Evolutionary conservation across 2,888 invertebrate genomes (phyloP), one percentile per base, ranked within the genome.

Genomic region (Choristoneura rosaceana): DNA sequence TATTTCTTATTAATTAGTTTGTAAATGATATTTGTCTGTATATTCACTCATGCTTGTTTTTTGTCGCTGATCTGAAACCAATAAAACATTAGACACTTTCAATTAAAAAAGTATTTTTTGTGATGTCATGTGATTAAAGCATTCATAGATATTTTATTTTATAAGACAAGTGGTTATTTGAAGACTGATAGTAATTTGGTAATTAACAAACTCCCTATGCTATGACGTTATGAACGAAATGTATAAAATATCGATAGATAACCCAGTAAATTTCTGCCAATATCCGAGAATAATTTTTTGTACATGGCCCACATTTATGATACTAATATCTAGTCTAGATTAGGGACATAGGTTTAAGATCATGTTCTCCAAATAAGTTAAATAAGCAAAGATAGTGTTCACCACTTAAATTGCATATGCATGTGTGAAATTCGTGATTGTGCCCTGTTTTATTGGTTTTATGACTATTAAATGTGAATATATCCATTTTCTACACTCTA

Each of bases 1-100:
- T 94, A 94, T 93, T 93, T 93, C 93, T 93, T 94, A 94, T 94
- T 94, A 91, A 93, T 93, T 94, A 94, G 93, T 93, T 94, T 89
- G 91, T 93, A 93, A 93, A 92, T 90, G 89, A 87, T 89, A 86
- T 90, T 90, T 86, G 87, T 89, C 90, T 90, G 89, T 89, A 89
- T 87, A 87, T 90, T 87, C 85, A 86, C 87, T 86, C 84, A 79
- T 85, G 86, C 84, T 84, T 82, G 84, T 83, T 85, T 52, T 81
- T 84, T 86, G 86, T 85, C 85, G 83, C 81, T 77, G 75, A 74
- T 85, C 86, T 89, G 84, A 89, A 91, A 91, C 90, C 91, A 91
- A 90, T 90, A 87, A 91, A 92, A 89, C 87, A 84, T 80, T 34
- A 34, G 59, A 52, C 69, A 74, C 67, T 60, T 55, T 71, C 71